phyloP scores from a whole-genome alignment of 2,888 invertebrate species.

The Eupithecia abbreviata region DNA sequence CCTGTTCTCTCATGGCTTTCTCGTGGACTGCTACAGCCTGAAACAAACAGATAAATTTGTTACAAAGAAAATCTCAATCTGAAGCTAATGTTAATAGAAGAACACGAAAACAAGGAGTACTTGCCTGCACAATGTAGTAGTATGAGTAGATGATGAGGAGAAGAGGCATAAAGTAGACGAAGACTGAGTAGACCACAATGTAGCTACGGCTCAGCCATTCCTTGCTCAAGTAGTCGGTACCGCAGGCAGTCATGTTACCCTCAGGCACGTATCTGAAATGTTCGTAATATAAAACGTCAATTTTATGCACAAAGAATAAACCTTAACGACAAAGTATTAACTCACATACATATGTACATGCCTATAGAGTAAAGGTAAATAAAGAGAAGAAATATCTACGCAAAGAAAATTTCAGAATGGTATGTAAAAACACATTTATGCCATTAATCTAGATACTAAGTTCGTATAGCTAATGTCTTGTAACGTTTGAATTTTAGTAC shows the following conservation, averaged over 20 bases:
- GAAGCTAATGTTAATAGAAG: neutral
- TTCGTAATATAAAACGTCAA: neutral
- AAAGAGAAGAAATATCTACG: neutral
- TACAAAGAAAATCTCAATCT: neutral
- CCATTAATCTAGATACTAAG: neutral
- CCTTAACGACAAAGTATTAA: too few species aligned
- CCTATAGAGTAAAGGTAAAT: neutral
- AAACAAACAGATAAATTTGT: slow-evolving; percentile 32
- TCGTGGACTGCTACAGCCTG: slow-evolving; percentile 93
- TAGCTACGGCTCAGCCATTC: slow-evolving; percentile 91
- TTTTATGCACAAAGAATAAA: too few species aligned
- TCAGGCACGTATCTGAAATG: slow-evolving; percentile 92
- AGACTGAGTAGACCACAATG: slow-evolving; percentile 89
- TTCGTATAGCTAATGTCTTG: neutral
- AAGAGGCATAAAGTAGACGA: slow-evolving; percentile 90
- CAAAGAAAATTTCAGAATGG: neutral
- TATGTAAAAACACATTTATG: neutral
- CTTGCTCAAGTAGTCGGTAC: slow-evolving; percentile 92
- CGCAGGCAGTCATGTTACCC: slow-evolving; percentile 96
- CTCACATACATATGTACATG: neutral
- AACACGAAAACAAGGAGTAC: neutral
- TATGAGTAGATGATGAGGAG: slow-evolving; percentile 93
- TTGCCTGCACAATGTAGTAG: slow-evolving; percentile 92
- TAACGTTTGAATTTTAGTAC: neutral
- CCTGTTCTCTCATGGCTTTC: slow-evolving; percentile 93